phyloP scores from a whole-genome alignment of 2,888 invertebrate species.

The Oasisia sp. region DNA sequence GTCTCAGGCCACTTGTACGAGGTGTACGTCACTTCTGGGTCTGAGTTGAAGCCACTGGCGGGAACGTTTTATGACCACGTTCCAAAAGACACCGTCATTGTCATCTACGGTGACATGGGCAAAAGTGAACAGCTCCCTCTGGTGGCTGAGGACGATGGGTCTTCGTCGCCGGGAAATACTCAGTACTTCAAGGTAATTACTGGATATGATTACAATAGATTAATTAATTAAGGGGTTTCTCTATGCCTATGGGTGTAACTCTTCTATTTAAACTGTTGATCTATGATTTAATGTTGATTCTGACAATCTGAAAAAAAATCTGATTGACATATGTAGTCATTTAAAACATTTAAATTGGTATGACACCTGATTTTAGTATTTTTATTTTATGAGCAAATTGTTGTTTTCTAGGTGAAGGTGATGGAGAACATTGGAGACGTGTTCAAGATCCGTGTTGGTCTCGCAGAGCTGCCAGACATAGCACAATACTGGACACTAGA shows the following conservation, averaged over 20 bases:
- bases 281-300: too few species aligned
- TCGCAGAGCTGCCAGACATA: constrained; percentile 20
- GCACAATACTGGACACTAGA: constrained; percentile 19
- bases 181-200: constrained; percentile 54
- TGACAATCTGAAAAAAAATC: too few species aligned
- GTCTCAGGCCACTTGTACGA: neutral
- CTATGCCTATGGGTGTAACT: too few species aligned
- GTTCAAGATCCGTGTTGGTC: constrained; percentile 34
- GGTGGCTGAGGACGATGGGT: constrained; percentile 26
- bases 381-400: neutral
- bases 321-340: neutral
- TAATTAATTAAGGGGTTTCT: too few species aligned
- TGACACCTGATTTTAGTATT: too few species aligned
- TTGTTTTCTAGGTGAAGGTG: constrained; percentile 27
- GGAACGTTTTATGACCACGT: neutral
- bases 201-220: neutral
- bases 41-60: constrained; percentile 21
- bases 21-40: constrained; percentile 8
- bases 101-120: constrained; percentile 55
- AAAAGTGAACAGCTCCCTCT: constrained; percentile 45
- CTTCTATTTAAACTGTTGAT: too few species aligned
- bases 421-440: constrained; percentile 31
- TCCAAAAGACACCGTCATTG: constrained; percentile 39
- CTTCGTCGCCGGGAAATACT: constrained; percentile 55
- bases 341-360: neutral